These are phyloP conservation scores for Tringa solitaria DNA, from an alignment of 2,113 vertebrate species.

Conservation along the genomic window DNA sequence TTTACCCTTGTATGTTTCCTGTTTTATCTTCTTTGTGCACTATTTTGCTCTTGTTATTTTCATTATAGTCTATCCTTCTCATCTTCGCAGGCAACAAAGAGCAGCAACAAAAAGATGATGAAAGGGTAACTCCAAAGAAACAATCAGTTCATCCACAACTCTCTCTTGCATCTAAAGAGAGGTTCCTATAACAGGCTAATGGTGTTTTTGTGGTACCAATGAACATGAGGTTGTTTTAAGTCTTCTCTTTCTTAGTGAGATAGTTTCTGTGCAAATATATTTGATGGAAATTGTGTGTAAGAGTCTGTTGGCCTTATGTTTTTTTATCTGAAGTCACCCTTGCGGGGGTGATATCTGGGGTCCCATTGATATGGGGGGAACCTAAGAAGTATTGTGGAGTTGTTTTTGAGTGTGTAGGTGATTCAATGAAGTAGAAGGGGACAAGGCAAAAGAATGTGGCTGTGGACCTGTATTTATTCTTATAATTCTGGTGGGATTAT, in stretches of 20 bases:
- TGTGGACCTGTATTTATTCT: not conserved
- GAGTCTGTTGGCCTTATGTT: not conserved
- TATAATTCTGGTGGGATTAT: not conserved
- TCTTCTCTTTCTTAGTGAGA: not conserved
- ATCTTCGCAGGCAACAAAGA: not conserved
- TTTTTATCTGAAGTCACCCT: not conserved
- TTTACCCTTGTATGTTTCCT: not conserved
- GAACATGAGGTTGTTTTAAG: not conserved
- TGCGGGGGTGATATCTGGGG: fast-evolving
- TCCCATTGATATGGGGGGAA: not conserved
- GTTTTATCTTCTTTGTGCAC: not conserved
- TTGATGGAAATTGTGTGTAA: not conserved
- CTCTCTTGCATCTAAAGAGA: not conserved
- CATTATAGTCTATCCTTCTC: not conserved
- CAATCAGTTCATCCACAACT: not conserved
- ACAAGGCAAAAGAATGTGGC: not conserved
- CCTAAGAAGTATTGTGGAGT: not conserved
- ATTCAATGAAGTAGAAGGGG: not conserved
- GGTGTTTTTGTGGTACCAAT: not conserved
- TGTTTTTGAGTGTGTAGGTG: not conserved
- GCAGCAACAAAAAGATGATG: not conserved
- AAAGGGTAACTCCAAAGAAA: not conserved
- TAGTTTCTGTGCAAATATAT: not conserved
- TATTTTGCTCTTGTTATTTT: not conserved
- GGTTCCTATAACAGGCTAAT: not conserved